Base-by-base conservation (phyloP, 2,113 vertebrate genomes). In the Microcebus jonahi region DNA sequence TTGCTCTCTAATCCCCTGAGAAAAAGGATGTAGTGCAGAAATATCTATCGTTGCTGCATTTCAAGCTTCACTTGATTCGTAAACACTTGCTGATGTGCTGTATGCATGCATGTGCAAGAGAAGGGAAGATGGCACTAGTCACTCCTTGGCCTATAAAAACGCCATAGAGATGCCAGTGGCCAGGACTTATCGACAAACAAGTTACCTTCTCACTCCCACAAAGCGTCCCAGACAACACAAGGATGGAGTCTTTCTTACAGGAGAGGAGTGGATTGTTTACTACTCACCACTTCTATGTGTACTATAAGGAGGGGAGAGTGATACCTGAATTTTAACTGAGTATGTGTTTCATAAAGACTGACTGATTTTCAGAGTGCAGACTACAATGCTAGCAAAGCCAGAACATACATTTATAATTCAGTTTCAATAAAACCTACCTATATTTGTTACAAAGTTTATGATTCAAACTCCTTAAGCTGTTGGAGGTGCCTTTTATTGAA, bases 401-500 rank as follows among this genome's bases (percentile, higher is more conserved):
- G 50, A 80, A 85, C 10, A 18, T 36, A 20, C 34, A 36, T 90
- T 59, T 86, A 17, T 97, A 95, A 84, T 86, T 91, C 89, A 92
- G 15, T 93, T 73, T 90, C 94, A 85, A 77, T 90, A 92, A 97
- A 96, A 57, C 39, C 63, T 87, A 90, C 65, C 59, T 96, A 10
- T 48, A 42, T 83, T 97, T 90, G 59, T 81, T 97, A 88, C 45
- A 77, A 97, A 95, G 79, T 94, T 96, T 97, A 88, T 85, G 91
- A 95, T 73, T 96, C 83, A 84, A 95, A 82, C 39, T 97, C 88
- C 48, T 98, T 96, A 93, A 96, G 48, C 97, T 97, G 61, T 71
- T 92, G 73, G 89, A 89, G 65, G 57, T 88, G n/a, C 0, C 61
- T 97, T 97, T 97, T 81, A 95, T 70, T 73, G 71, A 93, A 92